phyloP scores from a whole-genome alignment of 2,113 vertebrate genomes.

The Pelecanus crispus region DNA sequence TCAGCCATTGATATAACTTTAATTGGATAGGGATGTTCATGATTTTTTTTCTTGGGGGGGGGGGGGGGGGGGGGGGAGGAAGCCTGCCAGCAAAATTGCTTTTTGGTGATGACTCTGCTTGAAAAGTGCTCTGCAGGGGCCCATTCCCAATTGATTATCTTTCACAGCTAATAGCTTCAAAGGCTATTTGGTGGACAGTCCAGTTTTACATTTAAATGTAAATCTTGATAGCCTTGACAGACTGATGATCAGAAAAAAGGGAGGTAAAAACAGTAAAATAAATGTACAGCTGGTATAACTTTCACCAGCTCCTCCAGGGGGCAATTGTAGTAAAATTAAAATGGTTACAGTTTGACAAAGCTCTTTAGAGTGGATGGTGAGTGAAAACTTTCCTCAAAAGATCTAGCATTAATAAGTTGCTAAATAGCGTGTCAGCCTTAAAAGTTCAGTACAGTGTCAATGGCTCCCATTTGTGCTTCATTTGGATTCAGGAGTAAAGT shows the following conservation, averaged over 20 bases:
- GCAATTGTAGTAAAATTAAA: neutral
- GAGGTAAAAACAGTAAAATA: constrained; percentile 15
- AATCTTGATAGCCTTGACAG: constrained; percentile 57
- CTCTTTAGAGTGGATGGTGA: neutral
- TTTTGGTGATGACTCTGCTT: constrained; percentile 77
- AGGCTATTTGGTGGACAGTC: constrained; percentile 66
- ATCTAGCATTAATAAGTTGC: neutral
- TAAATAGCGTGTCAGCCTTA: neutral
- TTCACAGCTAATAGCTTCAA: constrained; percentile 81
- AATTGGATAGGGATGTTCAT: neutral
- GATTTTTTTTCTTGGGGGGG: neutral
- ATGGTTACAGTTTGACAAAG: neutral
- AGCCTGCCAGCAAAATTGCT: constrained; percentile 64
- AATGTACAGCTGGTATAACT: constrained; percentile 43
- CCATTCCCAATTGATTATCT: constrained; percentile 85
- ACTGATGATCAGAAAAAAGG: constrained; percentile 38
- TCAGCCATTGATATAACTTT: neutral
- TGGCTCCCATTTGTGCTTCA: neutral
- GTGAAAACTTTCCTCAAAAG: neutral
- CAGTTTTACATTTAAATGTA: constrained; percentile 67
- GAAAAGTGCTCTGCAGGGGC: constrained; percentile 75
- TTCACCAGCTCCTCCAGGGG: constrained; percentile 41
- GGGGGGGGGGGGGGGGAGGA: neutral
- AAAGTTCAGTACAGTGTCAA: neutral
- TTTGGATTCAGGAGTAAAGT: neutral